Conservation (phyloP, 2,113 vertebrate genomes). For the Datnioides undecimradiatus region DNA sequence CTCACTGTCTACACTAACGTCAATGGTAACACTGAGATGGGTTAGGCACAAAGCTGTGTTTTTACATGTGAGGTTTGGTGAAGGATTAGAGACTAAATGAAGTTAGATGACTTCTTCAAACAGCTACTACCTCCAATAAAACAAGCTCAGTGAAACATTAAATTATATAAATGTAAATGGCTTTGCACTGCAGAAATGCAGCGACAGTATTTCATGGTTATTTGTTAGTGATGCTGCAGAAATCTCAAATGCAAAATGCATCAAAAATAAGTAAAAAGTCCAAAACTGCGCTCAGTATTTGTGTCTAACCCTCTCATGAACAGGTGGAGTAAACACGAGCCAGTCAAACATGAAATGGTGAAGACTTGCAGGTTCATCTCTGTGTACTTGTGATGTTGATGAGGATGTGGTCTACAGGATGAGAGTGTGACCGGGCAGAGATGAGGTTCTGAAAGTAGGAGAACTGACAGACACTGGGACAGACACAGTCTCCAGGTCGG, state of each 20-base stretch:
- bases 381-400: slow-evolving; percentile 54
- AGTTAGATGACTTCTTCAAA: slow-evolving; percentile 8
- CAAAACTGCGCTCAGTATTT: not conserved
- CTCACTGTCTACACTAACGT: slow-evolving; percentile 21
- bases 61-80: slow-evolving; percentile 26
- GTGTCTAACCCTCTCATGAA: slow-evolving; percentile 68
- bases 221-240: slow-evolving; percentile 1
- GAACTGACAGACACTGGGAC: slow-evolving; percentile 83
- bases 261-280: not conserved
- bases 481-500: slow-evolving; percentile 86
- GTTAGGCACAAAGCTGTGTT: slow-evolving; percentile 70
- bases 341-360: slow-evolving; percentile 54
- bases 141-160: not conserved
- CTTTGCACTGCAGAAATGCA: not conserved
- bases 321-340: not conserved
- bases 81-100: slow-evolving; percentile 48
- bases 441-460: slow-evolving; percentile 97
- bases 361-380: slow-evolving; percentile 67
- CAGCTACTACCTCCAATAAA: not conserved
- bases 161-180: not conserved
- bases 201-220: slow-evolving; percentile 1
- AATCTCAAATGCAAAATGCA: not conserved
- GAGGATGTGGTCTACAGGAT: slow-evolving; percentile 67
- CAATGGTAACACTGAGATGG: slow-evolving; percentile 59
- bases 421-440: slow-evolving; percentile 84